These are phyloP conservation scores for Umimayanthus chanpuru DNA, from an alignment of 92 coral and sea anemone species.

Conservation along the genomic window DNA sequence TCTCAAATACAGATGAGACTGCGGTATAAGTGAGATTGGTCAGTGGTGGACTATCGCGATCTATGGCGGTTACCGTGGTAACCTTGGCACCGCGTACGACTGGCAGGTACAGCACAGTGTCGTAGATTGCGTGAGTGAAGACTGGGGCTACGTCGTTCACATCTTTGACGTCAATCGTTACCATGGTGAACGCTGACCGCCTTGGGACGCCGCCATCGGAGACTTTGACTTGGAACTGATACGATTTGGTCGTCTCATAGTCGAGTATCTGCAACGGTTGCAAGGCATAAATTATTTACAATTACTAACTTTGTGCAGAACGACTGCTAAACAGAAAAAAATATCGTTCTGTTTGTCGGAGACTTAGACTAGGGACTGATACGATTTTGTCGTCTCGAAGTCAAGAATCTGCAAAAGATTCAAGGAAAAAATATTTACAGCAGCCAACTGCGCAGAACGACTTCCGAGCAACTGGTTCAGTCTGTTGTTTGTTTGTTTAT, in stretches of 20 bases:
- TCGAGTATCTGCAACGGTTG: constrained; percentile 63
- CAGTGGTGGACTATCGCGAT: constrained; percentile 67
- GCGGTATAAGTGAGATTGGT: constrained; percentile 70
- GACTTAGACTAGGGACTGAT: too few relatives aligned
- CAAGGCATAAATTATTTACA: not conserved
- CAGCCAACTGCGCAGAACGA: too few relatives aligned
- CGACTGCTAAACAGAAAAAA: too few relatives aligned
- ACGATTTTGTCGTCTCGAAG: too few relatives aligned
- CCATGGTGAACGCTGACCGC: constrained; percentile 72
- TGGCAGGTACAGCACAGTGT: constrained; percentile 74
- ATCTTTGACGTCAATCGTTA: constrained; percentile 70
- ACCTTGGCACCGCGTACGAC: constrained; percentile 69
- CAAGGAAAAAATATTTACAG: too few relatives aligned
- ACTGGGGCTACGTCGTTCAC: constrained; percentile 85
- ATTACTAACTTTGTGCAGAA: too few relatives aligned
- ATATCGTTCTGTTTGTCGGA: too few relatives aligned
- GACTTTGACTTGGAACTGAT: constrained; percentile 79
- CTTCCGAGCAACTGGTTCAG: too few relatives aligned
- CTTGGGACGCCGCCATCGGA: constrained; percentile 81
- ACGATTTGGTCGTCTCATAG: constrained; percentile 68
- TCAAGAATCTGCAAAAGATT: too few relatives aligned
- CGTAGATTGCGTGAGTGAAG: constrained; percentile 61
- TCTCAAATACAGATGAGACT: constrained; percentile 56
- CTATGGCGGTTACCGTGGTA: constrained; percentile 77
- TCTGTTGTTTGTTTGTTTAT: too few relatives aligned